Evolutionary conservation across 1,140 invertebrate species (phyloP).

Genomic region (Drosophila neocordata): DNA sequence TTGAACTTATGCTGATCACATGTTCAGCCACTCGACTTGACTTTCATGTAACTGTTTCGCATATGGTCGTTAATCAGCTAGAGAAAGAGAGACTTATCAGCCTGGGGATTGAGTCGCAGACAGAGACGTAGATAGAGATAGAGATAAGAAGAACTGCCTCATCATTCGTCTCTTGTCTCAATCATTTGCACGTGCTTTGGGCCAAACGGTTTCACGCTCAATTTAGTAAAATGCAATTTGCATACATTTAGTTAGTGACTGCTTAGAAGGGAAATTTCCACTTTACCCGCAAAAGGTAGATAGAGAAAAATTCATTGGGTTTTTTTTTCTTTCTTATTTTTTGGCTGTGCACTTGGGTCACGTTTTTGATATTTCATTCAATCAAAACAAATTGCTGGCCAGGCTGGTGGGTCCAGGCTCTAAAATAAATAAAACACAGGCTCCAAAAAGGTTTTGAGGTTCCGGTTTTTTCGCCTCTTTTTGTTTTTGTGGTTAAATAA

Average conservation of each 20-base stretch:
- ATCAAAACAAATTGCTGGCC: constrained; percentile 77
- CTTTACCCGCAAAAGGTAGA: background rate
- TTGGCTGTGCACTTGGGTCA: constrained; percentile 73
- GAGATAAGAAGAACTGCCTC: constrained; percentile 3
- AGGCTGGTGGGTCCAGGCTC: constrained; percentile 25
- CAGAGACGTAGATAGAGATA: background rate
- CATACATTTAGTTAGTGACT: constrained; percentile 57
- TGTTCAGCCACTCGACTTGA: constrained; percentile 6
- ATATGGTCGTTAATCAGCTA: constrained; percentile 29
- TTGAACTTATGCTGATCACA: constrained; percentile 13
- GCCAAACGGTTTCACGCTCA: constrained; percentile 63
- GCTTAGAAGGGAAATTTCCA: background rate
- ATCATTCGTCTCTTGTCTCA: constrained; percentile 31
- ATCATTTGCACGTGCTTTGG: constrained; percentile 71
- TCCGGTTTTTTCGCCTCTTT: background rate
- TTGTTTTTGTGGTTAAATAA: constrained; percentile 11
- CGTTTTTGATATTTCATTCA: constrained; percentile 81
- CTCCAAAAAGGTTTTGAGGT: background rate
- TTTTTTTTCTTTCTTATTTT: constrained; percentile 18
- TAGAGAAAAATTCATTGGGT: constrained; percentile 21
- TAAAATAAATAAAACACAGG: constrained; percentile 65
- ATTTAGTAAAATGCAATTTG: constrained; percentile 67
- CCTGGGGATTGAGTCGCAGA: background rate
- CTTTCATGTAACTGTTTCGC: constrained; percentile 2
- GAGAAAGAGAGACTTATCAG: constrained; percentile 16